Evolutionary conservation across 2,888 invertebrate species (phyloP).

Genomic region (Actias luna): DNA sequence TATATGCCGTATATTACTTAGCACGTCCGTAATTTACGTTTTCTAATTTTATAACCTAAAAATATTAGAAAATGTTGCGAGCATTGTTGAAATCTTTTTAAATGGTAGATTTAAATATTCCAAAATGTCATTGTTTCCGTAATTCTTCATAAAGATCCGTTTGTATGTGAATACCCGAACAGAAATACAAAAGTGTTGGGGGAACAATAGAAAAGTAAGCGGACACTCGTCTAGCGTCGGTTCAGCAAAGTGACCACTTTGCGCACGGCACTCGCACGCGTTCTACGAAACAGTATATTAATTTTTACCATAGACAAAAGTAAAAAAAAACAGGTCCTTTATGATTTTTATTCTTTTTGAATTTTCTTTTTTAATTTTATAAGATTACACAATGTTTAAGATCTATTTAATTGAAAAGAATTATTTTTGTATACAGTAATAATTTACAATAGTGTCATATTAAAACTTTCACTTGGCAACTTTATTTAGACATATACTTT

Average conservation of each 20-base stretch:
- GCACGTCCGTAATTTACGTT: neutral
- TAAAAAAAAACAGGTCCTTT: neutral
- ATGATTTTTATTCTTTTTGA: neutral
- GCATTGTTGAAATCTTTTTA: neutral
- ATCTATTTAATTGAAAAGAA: neutral
- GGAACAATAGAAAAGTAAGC: constrained; percentile 62
- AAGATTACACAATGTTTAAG: neutral
- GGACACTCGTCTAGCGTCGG: constrained; percentile 61
- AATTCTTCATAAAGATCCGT: neutral
- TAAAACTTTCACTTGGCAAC: neutral
- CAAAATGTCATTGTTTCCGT: neutral
- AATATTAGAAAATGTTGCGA: neutral
- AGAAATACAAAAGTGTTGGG: constrained; percentile 18
- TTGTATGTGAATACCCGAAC: neutral
- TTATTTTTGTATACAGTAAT: neutral
- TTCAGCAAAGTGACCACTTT: constrained; percentile 19
- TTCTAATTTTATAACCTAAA: neutral
- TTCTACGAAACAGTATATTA: neutral
- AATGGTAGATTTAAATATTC: neutral
- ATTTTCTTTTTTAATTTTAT: neutral
- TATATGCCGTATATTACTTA: neutral
- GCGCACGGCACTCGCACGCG: constrained; percentile 25
- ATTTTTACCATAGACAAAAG: neutral
- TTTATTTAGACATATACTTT: neutral
- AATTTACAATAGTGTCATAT: neutral